Conservation (phyloP, 2,888 invertebrate species). For the Chaetoderma sp. region DNA sequence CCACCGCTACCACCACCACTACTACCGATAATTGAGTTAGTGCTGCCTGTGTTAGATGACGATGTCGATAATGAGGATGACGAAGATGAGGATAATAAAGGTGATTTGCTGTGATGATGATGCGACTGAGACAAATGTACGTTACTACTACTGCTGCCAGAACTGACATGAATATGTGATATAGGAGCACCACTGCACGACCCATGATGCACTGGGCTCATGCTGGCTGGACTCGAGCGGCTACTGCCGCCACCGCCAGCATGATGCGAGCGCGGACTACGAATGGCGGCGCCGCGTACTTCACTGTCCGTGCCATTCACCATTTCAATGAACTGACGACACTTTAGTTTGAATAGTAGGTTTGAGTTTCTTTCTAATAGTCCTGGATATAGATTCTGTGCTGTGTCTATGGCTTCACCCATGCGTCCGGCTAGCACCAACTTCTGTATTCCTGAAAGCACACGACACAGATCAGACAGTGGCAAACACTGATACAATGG, state of each 20-base stretch:
- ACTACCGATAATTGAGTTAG: no score
- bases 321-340: constrained; percentile 99
- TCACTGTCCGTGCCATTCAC: constrained; percentile 74
- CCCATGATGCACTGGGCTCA: constrained; percentile 63
- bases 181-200: constrained; percentile 9
- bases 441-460: constrained; percentile 85
- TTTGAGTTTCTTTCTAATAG: constrained; percentile 90
- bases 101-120: no score
- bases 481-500: no score
- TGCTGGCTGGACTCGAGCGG: constrained; percentile 63
- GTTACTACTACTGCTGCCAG: no score
- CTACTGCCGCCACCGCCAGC: constrained; percentile 64
- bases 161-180: neutral
- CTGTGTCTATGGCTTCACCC: constrained; percentile 94
- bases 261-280: constrained; percentile 63
- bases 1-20: no score
- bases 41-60: no score
- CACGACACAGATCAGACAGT: neutral
- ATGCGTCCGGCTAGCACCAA: constrained; percentile 92
- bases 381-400: constrained; percentile 91
- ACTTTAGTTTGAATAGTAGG: constrained; percentile 94
- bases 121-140: no score
- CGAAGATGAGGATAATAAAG: neutral
- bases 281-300: constrained; percentile 74
- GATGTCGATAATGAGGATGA: constrained; percentile 32